These are phyloP conservation scores for Diplodus puntazzo DNA, from an alignment of 2,797 vertebrate genomes.

Conservation along the genomic window DNA sequence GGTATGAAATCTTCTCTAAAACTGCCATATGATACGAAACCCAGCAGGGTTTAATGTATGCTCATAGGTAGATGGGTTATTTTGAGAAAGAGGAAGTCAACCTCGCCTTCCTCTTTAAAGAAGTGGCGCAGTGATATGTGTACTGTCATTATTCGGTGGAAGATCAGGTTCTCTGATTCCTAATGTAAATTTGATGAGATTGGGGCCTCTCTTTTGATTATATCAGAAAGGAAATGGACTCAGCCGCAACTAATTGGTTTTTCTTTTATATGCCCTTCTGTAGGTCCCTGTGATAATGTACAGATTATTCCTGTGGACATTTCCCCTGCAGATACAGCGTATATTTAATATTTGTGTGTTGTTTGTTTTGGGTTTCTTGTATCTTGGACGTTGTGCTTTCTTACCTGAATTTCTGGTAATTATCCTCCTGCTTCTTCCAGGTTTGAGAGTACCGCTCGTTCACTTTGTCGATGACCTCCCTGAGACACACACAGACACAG, in stretches of 20 bases:
- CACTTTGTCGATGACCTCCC: conserved; percentile 70
- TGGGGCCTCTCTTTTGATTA: neutral
- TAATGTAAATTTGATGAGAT: neutral
- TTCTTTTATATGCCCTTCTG: neutral
- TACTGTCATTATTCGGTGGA: neutral
- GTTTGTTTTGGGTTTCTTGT: too few species aligned
- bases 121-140: neutral
- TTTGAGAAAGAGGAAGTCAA: neutral
- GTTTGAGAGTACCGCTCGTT: conserved; percentile 54
- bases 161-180: neutral
- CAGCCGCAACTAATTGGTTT: neutral
- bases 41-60: neutral
- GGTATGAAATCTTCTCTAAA: neutral
- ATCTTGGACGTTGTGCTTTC: neutral
- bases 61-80: neutral
- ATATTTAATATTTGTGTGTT: too few species aligned
- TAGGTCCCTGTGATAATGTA: neutral
- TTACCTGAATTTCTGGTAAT: conserved; percentile 77
- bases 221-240: neutral
- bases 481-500: conserved; percentile 55
- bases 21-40: neutral
- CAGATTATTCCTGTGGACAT: too few species aligned
- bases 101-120: neutral
- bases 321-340: neutral
- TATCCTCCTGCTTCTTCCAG: conserved; percentile 78